Evolutionary conservation across 2,113 vertebrate genomes (phyloP).

Genomic region (Hippotragus niger): DNA sequence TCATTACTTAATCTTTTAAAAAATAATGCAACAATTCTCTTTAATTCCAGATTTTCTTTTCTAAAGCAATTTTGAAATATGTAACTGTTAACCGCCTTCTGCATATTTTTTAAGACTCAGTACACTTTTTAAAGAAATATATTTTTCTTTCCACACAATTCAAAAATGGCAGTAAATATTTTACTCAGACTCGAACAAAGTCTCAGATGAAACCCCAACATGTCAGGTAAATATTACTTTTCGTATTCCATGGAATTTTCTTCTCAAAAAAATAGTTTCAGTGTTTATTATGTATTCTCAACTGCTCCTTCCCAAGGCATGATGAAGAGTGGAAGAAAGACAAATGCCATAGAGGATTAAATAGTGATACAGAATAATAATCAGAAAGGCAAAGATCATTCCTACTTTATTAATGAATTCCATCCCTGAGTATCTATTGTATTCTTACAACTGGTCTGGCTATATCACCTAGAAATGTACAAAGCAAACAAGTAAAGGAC

Average conservation of each 20-base stretch:
- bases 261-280: constrained; percentile 1
- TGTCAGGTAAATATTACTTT: constrained; percentile 16
- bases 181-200: background rate
- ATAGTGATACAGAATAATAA: background rate
- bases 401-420: background rate
- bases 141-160: background rate
- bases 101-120: background rate
- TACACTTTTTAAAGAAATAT: background rate
- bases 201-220: background rate
- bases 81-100: background rate
- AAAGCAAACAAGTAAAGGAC: background rate
- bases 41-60: constrained; percentile 27
- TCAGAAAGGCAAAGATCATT: background rate
- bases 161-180: constrained; percentile 19
- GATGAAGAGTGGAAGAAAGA: background rate
- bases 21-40: background rate
- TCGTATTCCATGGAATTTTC: background rate
- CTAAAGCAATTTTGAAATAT: constrained; percentile 8
- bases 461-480: background rate
- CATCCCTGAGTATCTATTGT: background rate
- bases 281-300: background rate
- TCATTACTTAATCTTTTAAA: background rate
- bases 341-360: background rate
- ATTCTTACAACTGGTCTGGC: background rate
- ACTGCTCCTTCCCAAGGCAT: background rate